Conservation (phyloP, 1,140 invertebrate species). For the Camponotus floridanus region DNA sequence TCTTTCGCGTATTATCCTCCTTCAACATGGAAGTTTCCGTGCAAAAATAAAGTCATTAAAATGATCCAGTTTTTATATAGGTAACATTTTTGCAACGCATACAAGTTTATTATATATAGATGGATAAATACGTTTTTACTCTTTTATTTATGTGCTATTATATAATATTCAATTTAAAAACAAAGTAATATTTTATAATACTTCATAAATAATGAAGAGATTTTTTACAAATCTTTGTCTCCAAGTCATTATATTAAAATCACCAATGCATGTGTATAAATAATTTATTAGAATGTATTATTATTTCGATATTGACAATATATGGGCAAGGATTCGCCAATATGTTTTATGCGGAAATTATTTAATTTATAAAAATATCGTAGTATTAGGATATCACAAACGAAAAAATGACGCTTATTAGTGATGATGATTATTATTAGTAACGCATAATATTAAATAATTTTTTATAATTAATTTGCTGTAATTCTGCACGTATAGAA, state of each 20-base stretch:
- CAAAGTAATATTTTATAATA: background rate
- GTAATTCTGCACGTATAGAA: conserved; percentile 5
- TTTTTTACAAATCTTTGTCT: background rate
- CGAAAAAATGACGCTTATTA: background rate
- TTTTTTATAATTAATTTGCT: background rate
- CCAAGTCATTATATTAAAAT: background rate
- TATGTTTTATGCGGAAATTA: background rate
- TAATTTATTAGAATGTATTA: background rate
- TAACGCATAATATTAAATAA: background rate
- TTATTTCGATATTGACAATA: background rate
- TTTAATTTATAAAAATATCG: background rate
- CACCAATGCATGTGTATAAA: background rate
- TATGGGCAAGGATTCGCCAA: conserved; percentile 6
- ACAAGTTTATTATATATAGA: background rate
- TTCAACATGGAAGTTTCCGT: conserved; percentile 4
- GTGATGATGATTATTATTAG: background rate
- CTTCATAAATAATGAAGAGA: too few relatives aligned
- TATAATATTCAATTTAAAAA: background rate
- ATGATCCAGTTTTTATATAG: background rate
- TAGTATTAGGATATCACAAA: background rate
- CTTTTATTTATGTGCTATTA: background rate
- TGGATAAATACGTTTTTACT: background rate
- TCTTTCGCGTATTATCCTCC: background rate
- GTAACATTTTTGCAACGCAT: background rate
- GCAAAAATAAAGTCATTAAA: background rate